Evolutionary conservation across 2,113 vertebrate species (phyloP).

Genomic region (Rhea americana): DNA sequence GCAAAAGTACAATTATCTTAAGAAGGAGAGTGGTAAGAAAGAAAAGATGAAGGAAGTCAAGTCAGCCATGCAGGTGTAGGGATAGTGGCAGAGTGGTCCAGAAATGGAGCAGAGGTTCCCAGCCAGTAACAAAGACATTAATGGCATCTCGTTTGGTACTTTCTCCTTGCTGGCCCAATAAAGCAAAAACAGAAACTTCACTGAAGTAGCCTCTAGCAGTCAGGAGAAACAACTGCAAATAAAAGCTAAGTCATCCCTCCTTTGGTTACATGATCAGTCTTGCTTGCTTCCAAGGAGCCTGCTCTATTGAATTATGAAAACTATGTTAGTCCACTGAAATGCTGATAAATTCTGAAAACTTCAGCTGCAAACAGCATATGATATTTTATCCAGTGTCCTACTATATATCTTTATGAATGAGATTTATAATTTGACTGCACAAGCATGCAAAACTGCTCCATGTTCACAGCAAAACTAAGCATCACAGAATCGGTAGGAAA

Average conservation of each 20-base stretch:
- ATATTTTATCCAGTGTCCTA: not conserved
- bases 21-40: not conserved
- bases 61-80: not conserved
- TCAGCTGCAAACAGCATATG: not conserved
- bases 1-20: not conserved
- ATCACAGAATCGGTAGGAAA: not conserved
- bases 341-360: not conserved
- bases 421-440: not conserved
- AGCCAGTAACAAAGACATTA: not conserved
- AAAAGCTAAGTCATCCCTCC: not conserved
- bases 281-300: not conserved
- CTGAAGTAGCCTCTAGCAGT: not conserved
- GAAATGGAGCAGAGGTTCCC: not conserved
- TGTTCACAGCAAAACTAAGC: not conserved
- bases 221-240: not conserved
- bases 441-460: not conserved
- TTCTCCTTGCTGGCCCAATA: not conserved
- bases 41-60: not conserved
- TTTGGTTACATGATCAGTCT: not conserved
- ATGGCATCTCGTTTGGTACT: not conserved
- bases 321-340: conserved; percentile 2
- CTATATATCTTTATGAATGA: not conserved
- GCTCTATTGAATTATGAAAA: not conserved
- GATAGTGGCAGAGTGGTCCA: not conserved
- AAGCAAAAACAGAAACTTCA: not conserved